Conservation (phyloP, 2,113 vertebrate species). For the Myodes glareolus region DNA sequence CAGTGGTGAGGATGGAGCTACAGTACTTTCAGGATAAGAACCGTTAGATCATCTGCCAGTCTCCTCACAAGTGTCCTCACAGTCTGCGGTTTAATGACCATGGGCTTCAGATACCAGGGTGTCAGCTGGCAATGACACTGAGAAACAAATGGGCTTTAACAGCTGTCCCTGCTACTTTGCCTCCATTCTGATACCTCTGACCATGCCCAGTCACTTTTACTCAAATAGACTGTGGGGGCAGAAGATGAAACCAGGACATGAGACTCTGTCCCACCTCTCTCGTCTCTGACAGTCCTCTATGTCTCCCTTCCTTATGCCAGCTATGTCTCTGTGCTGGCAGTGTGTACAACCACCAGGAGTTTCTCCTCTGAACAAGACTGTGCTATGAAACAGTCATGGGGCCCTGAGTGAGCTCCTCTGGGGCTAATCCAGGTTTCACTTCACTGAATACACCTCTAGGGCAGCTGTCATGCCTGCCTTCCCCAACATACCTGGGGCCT, state of each 20-base stretch:
- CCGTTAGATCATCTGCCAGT: background rate
- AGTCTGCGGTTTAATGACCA: background rate
- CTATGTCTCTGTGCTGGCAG: rapidly evolving
- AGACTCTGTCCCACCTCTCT: background rate
- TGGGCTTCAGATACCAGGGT: background rate
- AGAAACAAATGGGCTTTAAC: background rate
- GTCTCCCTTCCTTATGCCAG: rapidly evolving
- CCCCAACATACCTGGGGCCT: background rate
- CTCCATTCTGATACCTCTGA: background rate
- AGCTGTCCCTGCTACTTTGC: background rate
- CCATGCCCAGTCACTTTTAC: background rate
- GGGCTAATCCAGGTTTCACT: background rate
- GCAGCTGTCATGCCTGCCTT: background rate
- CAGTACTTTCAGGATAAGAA: background rate
- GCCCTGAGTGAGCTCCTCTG: background rate
- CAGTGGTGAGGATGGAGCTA: background rate
- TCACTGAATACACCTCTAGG: background rate
- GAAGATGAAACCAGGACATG: background rate
- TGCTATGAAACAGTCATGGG: background rate
- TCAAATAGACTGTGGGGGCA: background rate
- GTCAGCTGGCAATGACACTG: background rate
- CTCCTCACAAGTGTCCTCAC: background rate
- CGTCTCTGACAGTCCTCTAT: background rate
- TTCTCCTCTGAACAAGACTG: background rate
- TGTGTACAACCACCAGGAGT: no score